Base-by-base conservation (phyloP, 2,888 invertebrate genomes). In the Lasioglossum pauxillum region DNA sequence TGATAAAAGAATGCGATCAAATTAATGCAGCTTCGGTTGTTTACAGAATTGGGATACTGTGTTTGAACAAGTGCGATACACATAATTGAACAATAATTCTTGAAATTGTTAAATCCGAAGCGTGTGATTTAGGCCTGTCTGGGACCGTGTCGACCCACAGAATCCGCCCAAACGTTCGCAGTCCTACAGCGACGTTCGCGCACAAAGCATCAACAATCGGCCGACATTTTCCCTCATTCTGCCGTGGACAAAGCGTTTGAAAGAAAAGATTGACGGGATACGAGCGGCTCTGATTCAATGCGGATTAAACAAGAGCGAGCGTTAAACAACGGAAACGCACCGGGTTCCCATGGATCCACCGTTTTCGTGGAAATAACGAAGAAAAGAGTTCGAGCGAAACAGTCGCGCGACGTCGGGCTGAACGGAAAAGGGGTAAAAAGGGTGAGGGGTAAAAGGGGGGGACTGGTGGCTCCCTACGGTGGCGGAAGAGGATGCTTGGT, bases 401-500 rank as follows among this genome's bases (percentile, higher is more conserved):
- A 83, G 60, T 81, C 75, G 27, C 27, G 60, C 60, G 60, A 60
- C 60, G 60, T 60, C 60, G 5, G 27, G 60, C 12, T 44, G 27
- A 60, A n/a, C 10, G 60, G 14, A 5, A 60, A 14, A 60, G 60
- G 12, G 27, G 27, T 14, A 60, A 14, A 27, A 60, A 7, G 7
- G 2, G 5, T 14, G 60, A 53, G 49, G 49, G 49, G 53, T 2
- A 53, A 53, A 53, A 49, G 7, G 2, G 53, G 23, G 53, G 23
- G 23, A 10, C 8, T n/a, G 75, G 60, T 67, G 69, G 75, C 27
- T 41, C 71, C 74, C 79, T 64, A 76, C 75, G 71, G 73, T 23
- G 80, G 67, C 69, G 74, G 78, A 64, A 78, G 86, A 84, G 80
- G 76, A 64, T 80, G 72, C 80, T 72, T 53, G 83, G 82, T 82